These are phyloP conservation scores for Urophycis tenuis DNA, from an alignment of 2,797 vertebrate genomes.

Conservation along the genomic window DNA sequence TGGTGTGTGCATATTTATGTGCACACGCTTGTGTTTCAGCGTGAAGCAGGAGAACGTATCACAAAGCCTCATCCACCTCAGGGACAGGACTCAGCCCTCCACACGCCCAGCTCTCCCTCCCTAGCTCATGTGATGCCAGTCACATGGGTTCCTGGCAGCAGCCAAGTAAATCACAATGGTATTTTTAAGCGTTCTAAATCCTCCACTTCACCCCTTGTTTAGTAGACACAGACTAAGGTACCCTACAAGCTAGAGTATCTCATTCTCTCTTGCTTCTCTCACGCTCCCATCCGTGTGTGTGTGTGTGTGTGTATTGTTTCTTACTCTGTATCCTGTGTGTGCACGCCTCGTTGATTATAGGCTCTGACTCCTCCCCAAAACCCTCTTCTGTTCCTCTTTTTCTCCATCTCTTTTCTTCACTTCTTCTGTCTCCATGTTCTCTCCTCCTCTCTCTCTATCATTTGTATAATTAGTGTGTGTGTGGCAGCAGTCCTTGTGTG, in stretches of 20 bases:
- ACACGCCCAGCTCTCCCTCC: conserved; percentile 13
- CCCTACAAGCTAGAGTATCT: conserved; percentile 27
- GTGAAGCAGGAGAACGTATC: conserved; percentile 69
- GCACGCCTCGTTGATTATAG: conserved; percentile 54
- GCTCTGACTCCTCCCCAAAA: conserved; percentile 50
- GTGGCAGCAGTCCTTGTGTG: not conserved
- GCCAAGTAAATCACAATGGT: conserved; percentile 75
- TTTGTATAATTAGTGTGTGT: conserved; percentile 67
- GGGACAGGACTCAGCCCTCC: not conserved
- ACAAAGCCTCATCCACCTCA: conserved; percentile 67
- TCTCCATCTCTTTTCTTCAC: conserved; percentile 16
- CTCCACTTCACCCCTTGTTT: conserved; percentile 52
- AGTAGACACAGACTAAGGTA: conserved; percentile 42
- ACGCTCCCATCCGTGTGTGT: conserved; percentile 20
- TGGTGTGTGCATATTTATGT: not conserved
- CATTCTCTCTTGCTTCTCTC: conserved; percentile 21
- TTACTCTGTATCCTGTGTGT: conserved; percentile 26
- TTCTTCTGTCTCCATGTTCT: not conserved
- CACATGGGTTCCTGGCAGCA: conserved; percentile 74
- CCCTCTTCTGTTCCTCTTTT: conserved; percentile 45
- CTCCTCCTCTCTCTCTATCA: conserved; percentile 25
- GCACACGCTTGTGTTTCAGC: conserved; percentile 66
- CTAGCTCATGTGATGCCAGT: conserved; percentile 71
- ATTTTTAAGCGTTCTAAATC: conserved; percentile 73
- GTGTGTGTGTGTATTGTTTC: conserved; percentile 10